phyloP scores from a whole-genome alignment of 2,888 invertebrate species.

The Lacanobia wlatinum region DNA sequence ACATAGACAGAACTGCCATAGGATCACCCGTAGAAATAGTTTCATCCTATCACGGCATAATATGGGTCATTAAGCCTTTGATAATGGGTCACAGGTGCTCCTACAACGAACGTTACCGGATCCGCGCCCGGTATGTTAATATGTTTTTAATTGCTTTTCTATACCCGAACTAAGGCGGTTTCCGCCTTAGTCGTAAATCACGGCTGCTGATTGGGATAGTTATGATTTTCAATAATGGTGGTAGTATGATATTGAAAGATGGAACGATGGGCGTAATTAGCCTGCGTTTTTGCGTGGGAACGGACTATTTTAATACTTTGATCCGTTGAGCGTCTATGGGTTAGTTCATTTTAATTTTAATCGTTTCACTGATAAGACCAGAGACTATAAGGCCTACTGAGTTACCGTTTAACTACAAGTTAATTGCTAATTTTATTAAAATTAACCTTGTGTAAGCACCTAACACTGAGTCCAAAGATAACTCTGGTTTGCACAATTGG shows the following conservation, averaged over 20 bases:
- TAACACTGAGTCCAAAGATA: too few species aligned
- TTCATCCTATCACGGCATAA: slow-evolving; percentile 70
- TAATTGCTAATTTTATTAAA: too few species aligned
- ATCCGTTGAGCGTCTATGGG: not conserved
- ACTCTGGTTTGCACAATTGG: too few species aligned
- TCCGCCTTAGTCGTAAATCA: slow-evolving; percentile 56
- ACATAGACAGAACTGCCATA: slow-evolving; percentile 42
- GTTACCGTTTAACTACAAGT: too few species aligned
- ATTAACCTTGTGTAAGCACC: too few species aligned
- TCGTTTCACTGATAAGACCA: too few species aligned
- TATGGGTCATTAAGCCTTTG: slow-evolving; percentile 75
- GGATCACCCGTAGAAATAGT: slow-evolving; percentile 62
- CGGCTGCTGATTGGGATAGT: slow-evolving; percentile 37
- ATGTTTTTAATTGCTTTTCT: slow-evolving; percentile 85
- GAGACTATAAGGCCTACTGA: too few species aligned
- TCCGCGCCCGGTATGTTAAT: slow-evolving; percentile 80
- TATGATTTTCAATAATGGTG: slow-evolving; percentile 27
- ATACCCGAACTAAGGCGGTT: slow-evolving; percentile 75
- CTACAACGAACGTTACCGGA: slow-evolving; percentile 54
- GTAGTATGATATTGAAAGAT: not conserved
- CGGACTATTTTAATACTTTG: not conserved
- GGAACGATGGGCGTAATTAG: slow-evolving; percentile 3
- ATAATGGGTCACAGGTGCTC: slow-evolving; percentile 77
- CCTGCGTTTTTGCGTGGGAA: not conserved
- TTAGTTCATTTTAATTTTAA: too few species aligned